Evolutionary conservation across 1,140 invertebrate genomes (phyloP), one percentile per base, ranked within the genome.

Genomic region (Radopholus similis): DNA sequence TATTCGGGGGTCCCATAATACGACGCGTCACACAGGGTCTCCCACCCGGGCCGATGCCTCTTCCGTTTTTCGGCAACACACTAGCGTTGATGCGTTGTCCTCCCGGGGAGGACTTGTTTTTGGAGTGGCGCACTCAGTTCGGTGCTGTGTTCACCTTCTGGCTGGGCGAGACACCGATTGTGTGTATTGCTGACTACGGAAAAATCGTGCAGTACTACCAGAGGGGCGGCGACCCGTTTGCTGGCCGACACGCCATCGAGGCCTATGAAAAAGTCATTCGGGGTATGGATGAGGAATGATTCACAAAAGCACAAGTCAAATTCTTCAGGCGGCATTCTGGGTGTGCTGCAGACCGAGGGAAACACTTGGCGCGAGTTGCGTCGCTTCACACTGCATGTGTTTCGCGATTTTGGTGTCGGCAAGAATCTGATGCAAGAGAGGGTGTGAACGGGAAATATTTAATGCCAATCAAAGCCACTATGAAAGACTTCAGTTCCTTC

Each of bases 361-460:
- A n/a, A 68, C 23, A 30, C 70, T n/a, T 73, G 72, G 72, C 18
- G 49, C 23, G 72, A 71, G 37, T 44, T 69, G 30, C 35, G 72
- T 18, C 53, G 72, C 9, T 74, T 73, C 57, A 59, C 68, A 37
- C 28, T 73, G 11, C 72, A 75, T 35, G 68, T 75, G 34, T 71
- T 73, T 32, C 67, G 72, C 28, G 67, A 73, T 71, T 75, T 73
- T 66, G 72, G 72, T 2, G 47, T 73, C 23, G 72, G 72, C n/a
- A 73, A 71, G 26, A 75, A 73, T 66, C 30, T 73, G n/a, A 73
- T 73, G 71, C 51, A 73, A 23, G 38, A 75, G 30, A 35, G 62
- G 26, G 72, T 75, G 3, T 21, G 15, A 1, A 32, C 40, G 40
- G 40, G 15, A n/a, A n/a, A 42, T 42, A 42, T 15, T 15, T 15